Evolutionary conservation across 2,113 vertebrate species (phyloP).

Genomic region (Ginglymostoma cirratum): DNA sequence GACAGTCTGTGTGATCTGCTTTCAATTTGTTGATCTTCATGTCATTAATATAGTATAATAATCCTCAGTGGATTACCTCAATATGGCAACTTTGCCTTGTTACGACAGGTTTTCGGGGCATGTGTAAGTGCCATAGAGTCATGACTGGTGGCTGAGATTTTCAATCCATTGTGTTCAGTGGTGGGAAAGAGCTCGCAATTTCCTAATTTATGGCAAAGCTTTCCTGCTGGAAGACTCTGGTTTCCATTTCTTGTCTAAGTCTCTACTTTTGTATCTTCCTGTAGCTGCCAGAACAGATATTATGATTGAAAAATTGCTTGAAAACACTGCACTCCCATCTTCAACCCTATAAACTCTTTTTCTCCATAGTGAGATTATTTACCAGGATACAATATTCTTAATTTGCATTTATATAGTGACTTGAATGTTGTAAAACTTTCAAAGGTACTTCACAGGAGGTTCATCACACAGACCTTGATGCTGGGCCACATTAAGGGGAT

Average conservation of each 20-base stretch:
- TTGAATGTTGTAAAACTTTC: no score
- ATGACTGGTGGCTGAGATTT: neutral
- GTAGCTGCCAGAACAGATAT: neutral
- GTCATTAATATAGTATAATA: neutral
- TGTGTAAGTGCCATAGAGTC: neutral
- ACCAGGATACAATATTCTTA: no score
- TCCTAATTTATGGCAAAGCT: neutral
- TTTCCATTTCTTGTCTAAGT: neutral
- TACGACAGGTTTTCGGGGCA: neutral
- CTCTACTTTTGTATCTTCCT: neutral
- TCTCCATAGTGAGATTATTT: no score
- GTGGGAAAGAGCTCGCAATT: neutral
- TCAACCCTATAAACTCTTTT: neutral
- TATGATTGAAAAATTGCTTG: neutral
- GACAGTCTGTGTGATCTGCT: neutral
- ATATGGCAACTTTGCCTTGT: neutral
- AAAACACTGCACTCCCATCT: neutral
- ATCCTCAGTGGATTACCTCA: neutral
- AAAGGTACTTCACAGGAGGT: no score
- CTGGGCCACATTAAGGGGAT: neutral
- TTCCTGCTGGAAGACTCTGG: neutral
- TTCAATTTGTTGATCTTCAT: neutral
- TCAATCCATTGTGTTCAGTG: neutral
- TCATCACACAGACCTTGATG: neutral
- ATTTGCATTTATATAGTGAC: no score